Percentiles rank a stretch among this genome's conserved stretches.
phyloP scores from a whole-genome alignment of 1,140 invertebrate genomes.

The Hycleus cichorii region DNA sequence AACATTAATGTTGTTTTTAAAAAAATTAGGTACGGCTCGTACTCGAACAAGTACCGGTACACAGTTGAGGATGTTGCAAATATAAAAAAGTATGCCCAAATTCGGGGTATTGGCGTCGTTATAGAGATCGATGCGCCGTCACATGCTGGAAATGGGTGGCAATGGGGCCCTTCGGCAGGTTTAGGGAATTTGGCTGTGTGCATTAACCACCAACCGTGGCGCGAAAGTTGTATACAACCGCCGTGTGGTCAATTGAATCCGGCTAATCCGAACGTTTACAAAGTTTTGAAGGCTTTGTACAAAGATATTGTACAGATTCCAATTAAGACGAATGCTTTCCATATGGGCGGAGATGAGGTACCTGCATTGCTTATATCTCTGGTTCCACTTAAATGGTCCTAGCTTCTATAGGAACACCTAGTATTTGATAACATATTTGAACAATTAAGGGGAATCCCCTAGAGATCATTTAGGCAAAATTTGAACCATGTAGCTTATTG shows the following conservation, averaged over 20 bases:
- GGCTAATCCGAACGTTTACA: constrained; percentile 65
- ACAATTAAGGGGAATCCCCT: too few species aligned
- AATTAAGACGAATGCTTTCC: constrained; percentile 50
- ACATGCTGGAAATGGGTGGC: constrained; percentile 77
- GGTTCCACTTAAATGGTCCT: too few species aligned
- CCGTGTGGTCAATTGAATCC: constrained; percentile 82
- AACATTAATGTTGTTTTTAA: background rate
- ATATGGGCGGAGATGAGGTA: constrained; percentile 84
- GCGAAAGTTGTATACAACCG: constrained; percentile 68
- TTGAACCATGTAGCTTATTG: too few species aligned
- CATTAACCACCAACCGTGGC: constrained; percentile 66
- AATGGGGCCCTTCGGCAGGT: constrained; percentile 62
- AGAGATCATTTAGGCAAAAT: too few species aligned
- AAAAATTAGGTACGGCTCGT: constrained; percentile 55
- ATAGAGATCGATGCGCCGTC: constrained; percentile 80
- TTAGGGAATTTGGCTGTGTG: constrained; percentile 66
- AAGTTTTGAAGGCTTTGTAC: constrained; percentile 60
- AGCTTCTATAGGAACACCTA: too few species aligned
- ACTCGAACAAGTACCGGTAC: constrained; percentile 61
- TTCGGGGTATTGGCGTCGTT: constrained; percentile 66
- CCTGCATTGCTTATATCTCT: constrained; percentile 10
- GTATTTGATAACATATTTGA: too few species aligned
- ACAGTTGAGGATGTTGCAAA: constrained; percentile 59
- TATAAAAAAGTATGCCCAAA: constrained; percentile 61
- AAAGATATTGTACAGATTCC: constrained; percentile 55